Conservation (phyloP, 2,113 vertebrate species). For the Leptocoma aspasia region DNA sequence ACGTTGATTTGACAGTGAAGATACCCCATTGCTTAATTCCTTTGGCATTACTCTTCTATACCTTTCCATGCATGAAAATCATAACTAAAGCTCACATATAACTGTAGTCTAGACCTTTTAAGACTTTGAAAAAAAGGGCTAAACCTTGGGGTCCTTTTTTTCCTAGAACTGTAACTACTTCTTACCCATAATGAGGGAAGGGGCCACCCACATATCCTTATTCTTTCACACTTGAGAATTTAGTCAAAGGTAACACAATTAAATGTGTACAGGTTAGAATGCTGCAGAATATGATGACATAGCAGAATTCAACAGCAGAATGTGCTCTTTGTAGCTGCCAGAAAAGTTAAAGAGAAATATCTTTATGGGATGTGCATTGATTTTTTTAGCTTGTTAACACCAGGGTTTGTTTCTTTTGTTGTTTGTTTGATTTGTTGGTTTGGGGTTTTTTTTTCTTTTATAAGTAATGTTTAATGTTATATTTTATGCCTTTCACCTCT, state of each 20-base stretch:
- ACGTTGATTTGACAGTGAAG: background rate
- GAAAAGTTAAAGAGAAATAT: background rate
- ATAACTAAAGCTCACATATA: background rate
- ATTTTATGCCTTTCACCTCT: background rate
- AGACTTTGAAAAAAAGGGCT: background rate
- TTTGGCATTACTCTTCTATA: background rate
- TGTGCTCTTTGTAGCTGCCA: background rate
- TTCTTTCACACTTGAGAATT: background rate
- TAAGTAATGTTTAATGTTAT: background rate
- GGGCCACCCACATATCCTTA: background rate
- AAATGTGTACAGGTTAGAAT: background rate
- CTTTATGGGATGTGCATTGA: background rate
- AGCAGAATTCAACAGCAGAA: background rate
- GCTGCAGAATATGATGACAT: background rate
- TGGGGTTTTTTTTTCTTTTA: background rate
- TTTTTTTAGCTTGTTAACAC: background rate
- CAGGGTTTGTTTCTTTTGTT: background rate
- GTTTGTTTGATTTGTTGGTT: background rate
- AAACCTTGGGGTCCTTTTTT: background rate
- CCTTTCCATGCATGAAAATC: background rate
- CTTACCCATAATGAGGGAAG: background rate
- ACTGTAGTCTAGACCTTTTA: background rate
- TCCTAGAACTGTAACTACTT: background rate
- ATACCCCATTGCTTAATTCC: background rate
- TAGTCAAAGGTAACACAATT: background rate